Conservation (phyloP, 2,888 invertebrate species). For the Reticulitermes lucifugus region DNA sequence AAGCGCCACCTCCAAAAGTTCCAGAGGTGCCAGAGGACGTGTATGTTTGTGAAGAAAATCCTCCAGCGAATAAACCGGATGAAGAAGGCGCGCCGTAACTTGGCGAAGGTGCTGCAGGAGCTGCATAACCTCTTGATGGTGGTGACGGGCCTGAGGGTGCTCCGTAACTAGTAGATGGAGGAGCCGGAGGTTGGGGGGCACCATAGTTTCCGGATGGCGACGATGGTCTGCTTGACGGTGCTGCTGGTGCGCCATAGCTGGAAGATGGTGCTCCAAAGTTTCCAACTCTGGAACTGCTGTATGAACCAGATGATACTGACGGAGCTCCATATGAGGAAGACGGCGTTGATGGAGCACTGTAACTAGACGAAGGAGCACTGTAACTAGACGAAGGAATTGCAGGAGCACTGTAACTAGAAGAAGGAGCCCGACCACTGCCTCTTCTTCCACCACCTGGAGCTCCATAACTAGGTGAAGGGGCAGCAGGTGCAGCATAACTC, state of each 20-base stretch:
- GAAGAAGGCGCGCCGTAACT: slow-evolving; percentile 49
- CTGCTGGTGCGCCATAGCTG: slow-evolving; percentile 57
- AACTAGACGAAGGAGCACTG: slow-evolving; percentile 58
- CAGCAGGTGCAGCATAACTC: slow-evolving; percentile 64
- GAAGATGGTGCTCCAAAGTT: slow-evolving; percentile 55
- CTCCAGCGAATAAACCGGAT: slow-evolving; percentile 39
- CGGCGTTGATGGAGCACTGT: slow-evolving; percentile 58
- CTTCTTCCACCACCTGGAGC: slow-evolving; percentile 39
- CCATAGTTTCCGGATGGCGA: slow-evolving; percentile 58
- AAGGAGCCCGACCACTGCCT: slow-evolving; percentile 54
- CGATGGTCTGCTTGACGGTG: slow-evolving; percentile 54
- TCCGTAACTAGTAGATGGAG: slow-evolving; percentile 44
- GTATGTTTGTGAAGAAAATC: slow-evolving; percentile 13
- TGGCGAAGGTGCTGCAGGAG: slow-evolving; percentile 43
- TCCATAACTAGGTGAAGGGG: slow-evolving; percentile 49
- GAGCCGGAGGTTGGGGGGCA: slow-evolving; percentile 59
- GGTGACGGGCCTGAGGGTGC: slow-evolving; percentile 52
- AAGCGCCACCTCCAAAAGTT: slow-evolving; percentile 55
- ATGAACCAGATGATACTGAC: slow-evolving; percentile 56
- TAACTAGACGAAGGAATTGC: slow-evolving; percentile 50
- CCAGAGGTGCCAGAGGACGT: slow-evolving; percentile 46
- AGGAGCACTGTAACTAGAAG: slow-evolving; percentile 50
- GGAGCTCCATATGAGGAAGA: slow-evolving; percentile 56
- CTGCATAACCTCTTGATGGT: slow-evolving; percentile 57
- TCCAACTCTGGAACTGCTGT: slow-evolving; percentile 59